A percentile compares a stretch with the other conserved stretches of the same genome.
phyloP scores from a whole-genome alignment of 2,888 invertebrate genomes.

The Megaustenia siamemsis region DNA sequence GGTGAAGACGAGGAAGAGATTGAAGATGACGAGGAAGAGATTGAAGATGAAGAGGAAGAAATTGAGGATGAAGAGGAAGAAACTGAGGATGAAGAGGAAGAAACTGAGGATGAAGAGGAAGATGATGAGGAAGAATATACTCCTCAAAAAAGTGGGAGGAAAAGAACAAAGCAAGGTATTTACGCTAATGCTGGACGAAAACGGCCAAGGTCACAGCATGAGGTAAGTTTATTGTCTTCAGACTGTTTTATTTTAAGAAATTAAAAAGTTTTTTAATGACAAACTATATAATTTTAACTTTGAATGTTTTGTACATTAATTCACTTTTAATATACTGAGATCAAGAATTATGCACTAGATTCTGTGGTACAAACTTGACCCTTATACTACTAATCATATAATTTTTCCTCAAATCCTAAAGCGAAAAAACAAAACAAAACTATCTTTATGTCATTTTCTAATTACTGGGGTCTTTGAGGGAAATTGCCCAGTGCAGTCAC shows the following conservation, averaged over 20 bases:
- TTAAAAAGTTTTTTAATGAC: background rate
- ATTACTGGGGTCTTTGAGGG: too few species aligned
- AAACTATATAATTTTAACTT: too few species aligned
- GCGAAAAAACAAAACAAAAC: too few species aligned
- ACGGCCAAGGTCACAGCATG: constrained; percentile 48
- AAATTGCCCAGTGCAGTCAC: too few species aligned
- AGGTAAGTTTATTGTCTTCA: constrained; percentile 26
- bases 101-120: constrained; percentile 39
- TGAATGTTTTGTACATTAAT: too few species aligned
- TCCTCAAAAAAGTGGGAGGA: constrained; percentile 18
- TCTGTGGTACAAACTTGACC: too few species aligned
- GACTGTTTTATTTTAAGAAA: too few species aligned
- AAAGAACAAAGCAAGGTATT: constrained; percentile 25
- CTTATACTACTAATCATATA: too few species aligned
- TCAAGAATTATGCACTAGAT: too few species aligned
- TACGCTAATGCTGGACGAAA: constrained; percentile 34
- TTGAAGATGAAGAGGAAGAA: constrained; percentile 49
- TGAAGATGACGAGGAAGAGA: constrained; percentile 56
- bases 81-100: constrained; percentile 54
- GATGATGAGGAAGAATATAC: constrained; percentile 51
- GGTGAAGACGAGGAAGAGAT: constrained; percentile 59
- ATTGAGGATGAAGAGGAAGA: constrained; percentile 58
- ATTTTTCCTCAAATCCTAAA: too few species aligned
- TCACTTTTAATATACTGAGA: too few species aligned
- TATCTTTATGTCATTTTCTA: too few species aligned